Evolutionary conservation across 2,888 invertebrate genomes (phyloP), one percentile per base, ranked within the genome.

Genomic region (Seira ritae): DNA sequence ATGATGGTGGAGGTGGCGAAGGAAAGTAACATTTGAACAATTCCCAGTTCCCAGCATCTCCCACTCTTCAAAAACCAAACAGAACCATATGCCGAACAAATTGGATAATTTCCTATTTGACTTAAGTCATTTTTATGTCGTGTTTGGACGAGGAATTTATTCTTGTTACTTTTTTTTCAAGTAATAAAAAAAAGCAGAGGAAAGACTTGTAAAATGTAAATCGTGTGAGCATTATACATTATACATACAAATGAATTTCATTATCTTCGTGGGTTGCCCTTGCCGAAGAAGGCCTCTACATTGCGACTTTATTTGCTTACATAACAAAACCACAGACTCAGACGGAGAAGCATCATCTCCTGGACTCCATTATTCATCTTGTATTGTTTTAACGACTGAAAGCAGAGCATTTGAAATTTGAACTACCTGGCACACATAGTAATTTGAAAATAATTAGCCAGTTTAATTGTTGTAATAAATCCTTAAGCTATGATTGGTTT

Each of bases 91-190:
- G 81, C 71, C 70, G 75, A 71, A 82, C 76, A 77, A 81, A 81
- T 82, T 82, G 82, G 82, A 82, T 82, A 81, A 81, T 71, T 81
- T 71, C 42, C 74, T 75, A 71, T 81, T 81, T 81, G 71, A 81
- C 81, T 81, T 23, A 24, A 74, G 74, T 80, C 80, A 74, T 74
- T 31, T 80, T 65, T 75, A 80, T 65, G 80, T 73, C 65, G 24
- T 70, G 80, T 80, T 80, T 46, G 23, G 65, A 55, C 15, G 55
- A 12, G 55, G n/a, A 55, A 17, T 55, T 55, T 55, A 3, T 55
- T 55, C 55, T 55, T 55, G n/a, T 55, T 55, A 17, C 6, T 42
- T 42, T 6, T 42, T 42, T 55, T 19, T 70, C 37, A 46, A 67
- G 70, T 24, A 69, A 73, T 80, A 74, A 80, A 80, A 80, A 80